These are phyloP conservation scores for Molanna angustata DNA, from an alignment of 2,888 invertebrate genomes.

Conservation along the genomic window DNA sequence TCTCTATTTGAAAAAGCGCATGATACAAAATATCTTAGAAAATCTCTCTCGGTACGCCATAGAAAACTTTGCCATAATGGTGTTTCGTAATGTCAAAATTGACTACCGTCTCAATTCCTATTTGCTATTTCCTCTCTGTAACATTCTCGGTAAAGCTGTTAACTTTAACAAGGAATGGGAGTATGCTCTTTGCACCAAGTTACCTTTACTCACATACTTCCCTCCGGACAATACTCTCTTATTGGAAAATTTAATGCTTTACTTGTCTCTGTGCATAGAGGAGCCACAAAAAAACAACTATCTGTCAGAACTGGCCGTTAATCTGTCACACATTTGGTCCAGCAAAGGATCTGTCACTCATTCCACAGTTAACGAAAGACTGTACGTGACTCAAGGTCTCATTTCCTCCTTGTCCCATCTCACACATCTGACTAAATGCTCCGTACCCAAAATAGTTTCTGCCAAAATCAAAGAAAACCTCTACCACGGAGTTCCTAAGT, in stretches of 20 bases:
- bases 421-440: constrained; percentile 40
- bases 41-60: constrained; percentile 59
- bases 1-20: constrained; percentile 43
- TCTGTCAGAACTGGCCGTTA: constrained; percentile 49
- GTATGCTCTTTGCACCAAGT: constrained; percentile 61
- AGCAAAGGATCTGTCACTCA: constrained; percentile 62
- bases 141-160: constrained; percentile 53
- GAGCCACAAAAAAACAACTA: constrained; percentile 40
- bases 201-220: constrained; percentile 55
- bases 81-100: constrained; percentile 55
- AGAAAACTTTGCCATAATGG: constrained; percentile 54
- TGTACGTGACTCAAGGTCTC: constrained; percentile 66
- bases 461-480: constrained; percentile 52
- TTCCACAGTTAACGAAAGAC: constrained; percentile 65
- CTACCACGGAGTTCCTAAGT: constrained; percentile 64
- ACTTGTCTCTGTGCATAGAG: constrained; percentile 50
- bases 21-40: constrained; percentile 53
- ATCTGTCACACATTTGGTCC: constrained; percentile 65
- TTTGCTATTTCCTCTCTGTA: constrained; percentile 43
- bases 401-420: constrained; percentile 56
- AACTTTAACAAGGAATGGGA: constrained; percentile 61
- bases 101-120: constrained; percentile 40
- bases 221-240: constrained; percentile 49
- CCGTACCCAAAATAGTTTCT: constrained; percentile 39
- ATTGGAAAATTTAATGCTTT: constrained; percentile 60